Evolutionary conservation across 2,888 invertebrate species (phyloP).

Genomic region (Oithona nana): DNA sequence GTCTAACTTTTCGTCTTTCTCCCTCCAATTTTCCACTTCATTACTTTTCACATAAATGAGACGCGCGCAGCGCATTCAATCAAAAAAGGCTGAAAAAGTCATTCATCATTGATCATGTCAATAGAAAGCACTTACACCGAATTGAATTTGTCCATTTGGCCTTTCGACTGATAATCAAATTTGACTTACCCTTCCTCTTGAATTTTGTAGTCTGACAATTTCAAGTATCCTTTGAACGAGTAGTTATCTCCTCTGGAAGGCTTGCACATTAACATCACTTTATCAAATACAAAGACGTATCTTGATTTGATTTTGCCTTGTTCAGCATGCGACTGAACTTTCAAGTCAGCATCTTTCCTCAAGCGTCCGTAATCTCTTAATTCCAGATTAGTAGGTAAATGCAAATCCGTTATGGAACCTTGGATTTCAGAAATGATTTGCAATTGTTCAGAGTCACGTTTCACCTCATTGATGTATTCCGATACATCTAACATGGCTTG

Average conservation of each 20-base stretch:
- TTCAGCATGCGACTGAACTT: constrained; percentile 64
- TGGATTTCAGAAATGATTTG: constrained; percentile 51
- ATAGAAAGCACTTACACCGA: no score
- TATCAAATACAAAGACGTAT: constrained; percentile 94
- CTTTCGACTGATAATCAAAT: no score
- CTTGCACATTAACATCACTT: constrained; percentile 84
- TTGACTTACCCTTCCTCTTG: constrained; percentile 43
- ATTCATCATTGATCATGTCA: no score
- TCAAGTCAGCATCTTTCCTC: constrained; percentile 79
- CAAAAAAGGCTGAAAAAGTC: no score
- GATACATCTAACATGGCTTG: constrained; percentile 94
- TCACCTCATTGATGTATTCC: constrained; percentile 92
- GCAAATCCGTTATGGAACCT: constrained; percentile 64
- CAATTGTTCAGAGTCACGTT: constrained; percentile 81
- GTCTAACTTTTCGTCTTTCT: no score
- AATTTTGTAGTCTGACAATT: constrained; percentile 63
- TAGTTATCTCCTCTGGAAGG: constrained; percentile 66
- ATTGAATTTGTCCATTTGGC: no score
- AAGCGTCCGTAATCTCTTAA: constrained; percentile 77
- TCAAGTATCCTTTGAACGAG: constrained; percentile 65
- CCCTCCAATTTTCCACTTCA: no score
- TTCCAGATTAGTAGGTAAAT: constrained; percentile 54
- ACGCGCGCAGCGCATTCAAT: no score
- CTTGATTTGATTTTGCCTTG: constrained; percentile 55
- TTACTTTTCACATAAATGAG: no score